Conservation (phyloP, 2,113 vertebrate species). For the Dasyurus viverrinus region DNA sequence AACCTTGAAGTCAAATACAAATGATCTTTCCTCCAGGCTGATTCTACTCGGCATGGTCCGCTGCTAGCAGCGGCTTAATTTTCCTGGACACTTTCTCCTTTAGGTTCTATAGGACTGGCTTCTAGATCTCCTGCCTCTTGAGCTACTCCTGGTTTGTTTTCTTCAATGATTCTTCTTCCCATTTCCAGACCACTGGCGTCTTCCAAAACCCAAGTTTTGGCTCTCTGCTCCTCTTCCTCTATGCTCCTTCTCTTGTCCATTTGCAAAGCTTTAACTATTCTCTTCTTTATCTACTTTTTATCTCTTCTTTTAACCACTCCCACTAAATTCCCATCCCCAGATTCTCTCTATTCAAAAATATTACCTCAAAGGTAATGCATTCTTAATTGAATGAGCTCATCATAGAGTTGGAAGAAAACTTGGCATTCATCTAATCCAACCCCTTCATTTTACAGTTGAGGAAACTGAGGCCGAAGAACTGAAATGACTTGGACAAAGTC, state of each 20-base stretch:
- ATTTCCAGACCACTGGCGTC: neutral
- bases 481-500: neutral
- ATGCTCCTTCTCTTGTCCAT: neutral
- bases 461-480: neutral
- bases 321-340: neutral
- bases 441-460: neutral
- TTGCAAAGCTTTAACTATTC: neutral
- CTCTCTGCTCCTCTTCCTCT: neutral
- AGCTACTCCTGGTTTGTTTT: neutral
- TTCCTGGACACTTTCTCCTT: slow-evolving; percentile 8
- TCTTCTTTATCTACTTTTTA: too few relatives aligned
- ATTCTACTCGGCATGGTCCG: neutral
- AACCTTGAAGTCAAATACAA: neutral
- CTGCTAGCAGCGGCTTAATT: neutral
- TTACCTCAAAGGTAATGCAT: neutral
- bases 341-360: neutral
- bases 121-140: neutral
- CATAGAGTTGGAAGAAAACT: neutral
- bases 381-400: neutral
- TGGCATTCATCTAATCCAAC: neutral
- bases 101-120: neutral
- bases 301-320: too few relatives aligned
- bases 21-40: slow-evolving; percentile 10
- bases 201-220: neutral
- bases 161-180: neutral